Conservation (phyloP, 2,797 vertebrate genomes). For the Nannoperca australis region DNA sequence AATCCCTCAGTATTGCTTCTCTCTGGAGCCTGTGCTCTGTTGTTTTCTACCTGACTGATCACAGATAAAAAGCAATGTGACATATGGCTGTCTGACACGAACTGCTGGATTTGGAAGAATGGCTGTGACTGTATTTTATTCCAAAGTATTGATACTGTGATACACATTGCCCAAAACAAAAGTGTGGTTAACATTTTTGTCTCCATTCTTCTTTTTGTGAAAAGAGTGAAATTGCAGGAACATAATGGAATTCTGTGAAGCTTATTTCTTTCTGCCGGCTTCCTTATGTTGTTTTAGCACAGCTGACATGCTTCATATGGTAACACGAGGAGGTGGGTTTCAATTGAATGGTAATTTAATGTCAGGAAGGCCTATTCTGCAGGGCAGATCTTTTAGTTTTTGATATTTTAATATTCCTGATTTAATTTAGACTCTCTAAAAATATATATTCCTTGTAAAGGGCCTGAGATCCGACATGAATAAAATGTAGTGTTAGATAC, state of each 20-base stretch:
- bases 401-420: slow-evolving; percentile 34
- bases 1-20: slow-evolving; percentile 59
- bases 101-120: slow-evolving; percentile 41
- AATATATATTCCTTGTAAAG: neutral
- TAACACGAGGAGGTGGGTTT: slow-evolving; percentile 50
- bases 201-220: neutral
- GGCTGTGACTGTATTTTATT: slow-evolving; percentile 29
- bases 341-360: slow-evolving; percentile 45
- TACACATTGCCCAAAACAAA: neutral
- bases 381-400: neutral
- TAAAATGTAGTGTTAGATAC: slow-evolving; percentile 41
- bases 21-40: slow-evolving; percentile 64
- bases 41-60: slow-evolving; percentile 81
- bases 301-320: slow-evolving; percentile 64
- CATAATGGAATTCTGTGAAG: slow-evolving; percentile 34
- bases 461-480: slow-evolving; percentile 40
- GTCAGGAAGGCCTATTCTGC: slow-evolving; percentile 8
- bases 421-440: slow-evolving; percentile 25
- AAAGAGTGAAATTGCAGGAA: slow-evolving; percentile 13
- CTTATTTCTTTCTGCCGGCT: slow-evolving; percentile 51
- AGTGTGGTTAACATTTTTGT: neutral
- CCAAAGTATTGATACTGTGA: slow-evolving; percentile 33
- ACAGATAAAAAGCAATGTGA: slow-evolving; percentile 77
- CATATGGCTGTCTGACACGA: slow-evolving; percentile 63
- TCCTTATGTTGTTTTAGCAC: slow-evolving; percentile 37